These are phyloP conservation scores for Lophura swinhoii DNA, from an alignment of 2,797 vertebrate species.

Conservation along the genomic window DNA sequence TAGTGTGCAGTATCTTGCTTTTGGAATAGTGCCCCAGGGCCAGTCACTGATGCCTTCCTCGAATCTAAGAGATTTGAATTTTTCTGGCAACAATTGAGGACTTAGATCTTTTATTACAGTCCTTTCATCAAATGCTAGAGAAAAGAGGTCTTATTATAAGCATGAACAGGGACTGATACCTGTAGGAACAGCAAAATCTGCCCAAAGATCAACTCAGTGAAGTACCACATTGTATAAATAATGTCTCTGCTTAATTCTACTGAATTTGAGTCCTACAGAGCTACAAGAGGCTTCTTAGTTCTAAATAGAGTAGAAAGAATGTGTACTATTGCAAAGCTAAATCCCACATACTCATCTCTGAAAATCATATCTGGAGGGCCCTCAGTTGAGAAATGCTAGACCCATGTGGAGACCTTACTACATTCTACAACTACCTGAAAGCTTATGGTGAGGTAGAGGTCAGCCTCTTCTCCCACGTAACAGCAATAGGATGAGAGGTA, in stretches of 20 bases:
- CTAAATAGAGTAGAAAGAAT: not conserved
- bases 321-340: not conserved
- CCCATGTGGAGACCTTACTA: not conserved
- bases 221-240: not conserved
- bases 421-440: no score
- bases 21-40: not conserved
- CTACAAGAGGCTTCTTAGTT: not conserved
- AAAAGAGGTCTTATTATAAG: not conserved
- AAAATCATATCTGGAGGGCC: not conserved
- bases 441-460: no score
- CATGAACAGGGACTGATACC: not conserved
- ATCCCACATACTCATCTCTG: not conserved
- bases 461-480: no score
- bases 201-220: not conserved
- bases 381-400: not conserved
- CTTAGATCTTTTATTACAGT: not conserved
- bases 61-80: not conserved
- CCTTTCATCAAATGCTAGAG: not conserved
- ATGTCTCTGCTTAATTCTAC: not conserved
- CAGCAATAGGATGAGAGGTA: no score
- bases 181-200: not conserved
- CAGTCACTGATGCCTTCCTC: not conserved
- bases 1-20: accelerated
- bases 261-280: not conserved
- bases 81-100: not conserved